Conservation (phyloP, 2,888 invertebrate genomes). For the Trisateles emortualis region DNA sequence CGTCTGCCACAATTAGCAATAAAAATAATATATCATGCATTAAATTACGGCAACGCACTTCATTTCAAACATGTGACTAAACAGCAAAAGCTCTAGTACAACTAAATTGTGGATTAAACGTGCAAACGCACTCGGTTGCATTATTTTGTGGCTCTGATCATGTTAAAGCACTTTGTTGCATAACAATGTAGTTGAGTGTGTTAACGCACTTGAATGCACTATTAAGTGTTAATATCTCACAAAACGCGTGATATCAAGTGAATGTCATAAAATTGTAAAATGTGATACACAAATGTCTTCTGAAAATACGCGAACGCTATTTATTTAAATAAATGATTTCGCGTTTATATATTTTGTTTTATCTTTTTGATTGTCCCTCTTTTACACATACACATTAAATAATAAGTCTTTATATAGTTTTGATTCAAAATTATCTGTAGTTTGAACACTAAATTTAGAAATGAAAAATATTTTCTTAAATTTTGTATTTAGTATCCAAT, state of each 20-base stretch:
- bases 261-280: slow-evolving; percentile 24
- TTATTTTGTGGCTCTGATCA: neutral
- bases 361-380: slow-evolving; percentile 15
- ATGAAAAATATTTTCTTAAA: too few relatives aligned
- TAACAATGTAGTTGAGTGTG: neutral
- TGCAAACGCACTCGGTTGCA: neutral
- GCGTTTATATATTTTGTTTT: slow-evolving; percentile 35
- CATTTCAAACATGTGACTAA: neutral
- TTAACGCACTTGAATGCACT: neutral
- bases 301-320: slow-evolving; percentile 33
- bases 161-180: neutral
- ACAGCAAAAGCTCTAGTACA: neutral
- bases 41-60: slow-evolving; percentile 7
- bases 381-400: neutral
- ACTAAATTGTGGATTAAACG: neutral
- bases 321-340: slow-evolving; percentile 36
- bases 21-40: too few relatives aligned
- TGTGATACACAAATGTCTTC: slow-evolving; percentile 40
- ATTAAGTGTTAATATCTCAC: neutral
- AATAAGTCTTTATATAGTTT: too few relatives aligned
- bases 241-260: slow-evolving; percentile 8
- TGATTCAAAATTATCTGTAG: too few relatives aligned
- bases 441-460: too few relatives aligned
- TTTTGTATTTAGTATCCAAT: neutral
- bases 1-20: too few relatives aligned